Evolutionary conservation across 2,797 vertebrate species (phyloP), one percentile per base, ranked within the genome.

Genomic region (Lithobates sylvaticus): DNA sequence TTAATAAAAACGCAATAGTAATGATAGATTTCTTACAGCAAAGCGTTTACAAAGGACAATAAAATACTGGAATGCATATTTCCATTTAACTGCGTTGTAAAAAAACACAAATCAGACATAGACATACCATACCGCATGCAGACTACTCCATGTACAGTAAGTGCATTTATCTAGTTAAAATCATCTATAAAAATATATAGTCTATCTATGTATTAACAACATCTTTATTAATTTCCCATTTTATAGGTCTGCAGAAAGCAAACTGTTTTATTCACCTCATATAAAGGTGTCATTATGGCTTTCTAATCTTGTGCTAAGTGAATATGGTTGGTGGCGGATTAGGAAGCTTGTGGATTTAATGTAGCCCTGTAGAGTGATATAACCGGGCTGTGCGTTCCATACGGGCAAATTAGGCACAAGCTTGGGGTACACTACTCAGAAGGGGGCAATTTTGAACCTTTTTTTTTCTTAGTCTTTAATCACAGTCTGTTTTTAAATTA

Each of bases 131-230:
- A 75, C n/a, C 32, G n/a, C 71, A 81, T 86, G 71, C 72, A 74
- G 42, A 3, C 77, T 68, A 74, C 39, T n/a, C 29, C 27, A 78
- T 79, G 64, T 70, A 54, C 50, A 54, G 50, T 54, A 75, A 75
- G 21, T 67, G 26, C 61, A 76, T 58, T 58, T 82, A 32, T 82
- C n/a, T 44, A 65, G 70, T 80, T 71, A 71, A 76, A 87, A 87
- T 70, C 81, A 82, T 21, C 18, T 86, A 86, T 81, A 86, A 86
- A 87, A 82, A 86, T 86, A 86, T 81, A 86, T 77, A 47, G 69
- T 74, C 29, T 64, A 27, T 82, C 72, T 76, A 61, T 86, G 69
- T 76, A 76, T 80, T 80, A 86, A 77, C 44, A 85, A 72, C 44
- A 65, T 64, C 39, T 70, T 23, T 47, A 77, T 77, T 77, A 82